Evolutionary conservation across 2,888 invertebrate species (phyloP).

Genomic region (Dryobota labecula): DNA sequence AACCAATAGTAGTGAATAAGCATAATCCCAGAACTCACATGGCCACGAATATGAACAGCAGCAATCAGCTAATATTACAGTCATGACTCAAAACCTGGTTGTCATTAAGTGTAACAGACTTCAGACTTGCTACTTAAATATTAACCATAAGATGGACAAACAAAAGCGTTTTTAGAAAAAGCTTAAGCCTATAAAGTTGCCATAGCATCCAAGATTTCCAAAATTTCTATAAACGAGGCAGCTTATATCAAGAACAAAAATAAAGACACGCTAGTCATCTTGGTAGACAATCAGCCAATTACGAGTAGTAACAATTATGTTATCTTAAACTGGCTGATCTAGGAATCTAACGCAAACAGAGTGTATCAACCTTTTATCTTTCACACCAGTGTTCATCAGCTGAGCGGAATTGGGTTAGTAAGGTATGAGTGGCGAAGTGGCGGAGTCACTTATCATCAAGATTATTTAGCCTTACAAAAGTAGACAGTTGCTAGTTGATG

Average conservation of each 20-base stretch:
- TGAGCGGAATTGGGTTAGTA: constrained; percentile 56
- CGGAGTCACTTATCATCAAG: constrained; percentile 48
- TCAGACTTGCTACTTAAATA: not conserved
- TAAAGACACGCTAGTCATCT: constrained; percentile 46
- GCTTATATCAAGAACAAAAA: constrained; percentile 20
- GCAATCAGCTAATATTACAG: not conserved
- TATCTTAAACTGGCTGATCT: constrained; percentile 54
- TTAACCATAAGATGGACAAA: not conserved
- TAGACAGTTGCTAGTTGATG: not conserved
- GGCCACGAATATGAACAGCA: not conserved
- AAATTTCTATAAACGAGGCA: not conserved
- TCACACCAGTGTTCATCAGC: constrained; percentile 48
- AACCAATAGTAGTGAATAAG: not conserved
- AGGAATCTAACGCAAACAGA: constrained; percentile 61
- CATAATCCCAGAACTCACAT: not conserved
- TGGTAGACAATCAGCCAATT: constrained; percentile 46
- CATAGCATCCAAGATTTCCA: not conserved
- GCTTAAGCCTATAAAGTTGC: not conserved
- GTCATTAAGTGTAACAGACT: not conserved
- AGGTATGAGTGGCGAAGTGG: constrained; percentile 5
- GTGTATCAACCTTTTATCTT: constrained; percentile 60
- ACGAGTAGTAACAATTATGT: constrained; percentile 52
- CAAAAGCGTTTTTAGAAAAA: not conserved
- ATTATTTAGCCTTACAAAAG: constrained; percentile 12
- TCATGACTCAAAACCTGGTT: not conserved